phyloP scores from a whole-genome alignment of 2,888 invertebrate species.

The Octodonta nipae region DNA sequence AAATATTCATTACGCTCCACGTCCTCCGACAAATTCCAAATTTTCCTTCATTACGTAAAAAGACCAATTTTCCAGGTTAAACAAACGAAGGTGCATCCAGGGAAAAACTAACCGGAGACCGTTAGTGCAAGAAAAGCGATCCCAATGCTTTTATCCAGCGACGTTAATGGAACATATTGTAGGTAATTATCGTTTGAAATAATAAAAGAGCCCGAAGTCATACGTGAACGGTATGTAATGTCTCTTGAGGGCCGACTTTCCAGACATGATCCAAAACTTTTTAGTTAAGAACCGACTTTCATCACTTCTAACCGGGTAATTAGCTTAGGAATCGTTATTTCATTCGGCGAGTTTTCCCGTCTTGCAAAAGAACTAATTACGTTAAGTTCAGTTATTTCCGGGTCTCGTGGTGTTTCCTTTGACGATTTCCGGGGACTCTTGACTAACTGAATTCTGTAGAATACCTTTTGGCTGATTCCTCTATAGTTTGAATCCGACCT shows the following conservation, averaged over 20 bases:
- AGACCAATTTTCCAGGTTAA: too few relatives aligned
- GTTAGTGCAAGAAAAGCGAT: too few relatives aligned
- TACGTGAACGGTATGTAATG: constrained; percentile 1
- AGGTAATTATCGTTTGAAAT: neutral
- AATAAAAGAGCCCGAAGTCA: neutral
- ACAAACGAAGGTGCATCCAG: too few relatives aligned
- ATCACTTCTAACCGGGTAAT: constrained; percentile 6
- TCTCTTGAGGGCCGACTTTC: neutral
- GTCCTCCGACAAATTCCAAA: too few relatives aligned
- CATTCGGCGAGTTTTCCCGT: neutral
- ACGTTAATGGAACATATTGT: constrained; percentile 1
- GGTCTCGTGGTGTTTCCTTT: constrained; percentile 1
- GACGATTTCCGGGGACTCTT: too few relatives aligned
- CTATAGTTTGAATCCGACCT: constrained; percentile 8
- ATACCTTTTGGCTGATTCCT: too few relatives aligned
- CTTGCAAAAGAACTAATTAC: neutral
- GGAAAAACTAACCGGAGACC: too few relatives aligned
- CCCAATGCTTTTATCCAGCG: too few relatives aligned
- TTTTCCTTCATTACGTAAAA: too few relatives aligned
- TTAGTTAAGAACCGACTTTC: constrained; percentile 5
- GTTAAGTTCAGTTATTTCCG: constrained; percentile 1
- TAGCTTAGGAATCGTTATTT: constrained; percentile 3
- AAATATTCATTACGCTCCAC: too few relatives aligned
- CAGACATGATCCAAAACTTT: constrained; percentile 4
- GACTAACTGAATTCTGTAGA: neutral